Percentiles rank a stretch among this genome's conserved stretches.
These are phyloP conservation scores for Pangasius mekongensis DNA, from an alignment of 2,797 vertebrate genomes.

Conservation along the genomic window DNA sequence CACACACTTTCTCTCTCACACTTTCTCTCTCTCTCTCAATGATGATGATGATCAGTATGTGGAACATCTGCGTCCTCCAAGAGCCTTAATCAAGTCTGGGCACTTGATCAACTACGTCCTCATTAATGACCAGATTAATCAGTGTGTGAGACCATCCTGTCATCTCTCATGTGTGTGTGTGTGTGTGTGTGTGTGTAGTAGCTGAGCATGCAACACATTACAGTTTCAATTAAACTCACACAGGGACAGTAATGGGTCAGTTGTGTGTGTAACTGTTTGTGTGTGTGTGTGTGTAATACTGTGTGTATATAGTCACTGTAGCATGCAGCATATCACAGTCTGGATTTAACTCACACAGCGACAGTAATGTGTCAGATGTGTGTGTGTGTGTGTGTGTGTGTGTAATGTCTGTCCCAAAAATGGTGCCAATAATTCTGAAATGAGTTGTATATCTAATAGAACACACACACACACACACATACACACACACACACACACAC, in stretches of 20 bases:
- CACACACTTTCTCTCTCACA: background rate
- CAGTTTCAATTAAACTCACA: background rate
- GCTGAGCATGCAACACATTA: background rate
- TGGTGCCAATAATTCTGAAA: background rate
- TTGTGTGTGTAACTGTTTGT: background rate
- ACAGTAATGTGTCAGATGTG: background rate
- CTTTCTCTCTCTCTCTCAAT: background rate
- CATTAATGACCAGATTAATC: slow-evolving; percentile 42
- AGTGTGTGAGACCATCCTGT: slow-evolving; percentile 39
- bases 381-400: slow-evolving; percentile 1
- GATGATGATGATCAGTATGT: background rate
- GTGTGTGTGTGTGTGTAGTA: slow-evolving; percentile 15
- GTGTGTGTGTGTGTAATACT: background rate
- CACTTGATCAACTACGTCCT: slow-evolving; percentile 49
- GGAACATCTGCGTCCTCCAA: background rate
- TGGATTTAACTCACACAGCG: background rate
- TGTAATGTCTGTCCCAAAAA: background rate
- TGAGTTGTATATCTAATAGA: background rate
- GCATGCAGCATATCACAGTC: background rate
- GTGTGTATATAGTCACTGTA: slow-evolving; percentile 1
- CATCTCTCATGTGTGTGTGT: slow-evolving; percentile 25
- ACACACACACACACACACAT: background rate
- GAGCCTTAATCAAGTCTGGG: slow-evolving; percentile 41
- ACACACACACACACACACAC: slow-evolving; percentile 11
- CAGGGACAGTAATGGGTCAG: background rate